These are phyloP conservation scores for Neodiprion lecontei DNA, from an alignment of 1,140 invertebrate genomes.

Conservation along the genomic window DNA sequence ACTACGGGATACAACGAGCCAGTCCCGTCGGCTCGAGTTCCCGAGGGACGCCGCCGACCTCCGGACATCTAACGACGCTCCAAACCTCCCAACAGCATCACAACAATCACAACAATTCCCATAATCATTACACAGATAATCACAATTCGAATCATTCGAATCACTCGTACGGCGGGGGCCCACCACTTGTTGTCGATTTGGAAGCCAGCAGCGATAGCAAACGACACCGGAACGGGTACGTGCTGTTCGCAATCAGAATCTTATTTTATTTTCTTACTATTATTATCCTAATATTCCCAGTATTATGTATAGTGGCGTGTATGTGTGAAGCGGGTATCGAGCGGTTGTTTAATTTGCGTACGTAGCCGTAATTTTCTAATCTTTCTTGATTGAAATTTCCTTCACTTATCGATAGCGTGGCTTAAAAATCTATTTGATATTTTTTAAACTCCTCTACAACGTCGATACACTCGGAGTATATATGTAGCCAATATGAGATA, in stretches of 20 bases:
- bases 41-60: slow-evolving; percentile 40
- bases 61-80: slow-evolving; percentile 40
- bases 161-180: slow-evolving; percentile 34
- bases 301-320: no score
- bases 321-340: no score
- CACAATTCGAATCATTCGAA: slow-evolving; percentile 50
- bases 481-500: no score
- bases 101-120: slow-evolving; percentile 50
- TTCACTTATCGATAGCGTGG: no score
- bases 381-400: no score
- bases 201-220: slow-evolving; percentile 54
- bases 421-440: no score
- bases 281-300: no score
- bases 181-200: slow-evolving; percentile 48
- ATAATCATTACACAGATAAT: slow-evolving; percentile 56
- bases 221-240: slow-evolving; percentile 56
- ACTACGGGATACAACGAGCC: slow-evolving; percentile 35
- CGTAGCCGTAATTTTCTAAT: no score
- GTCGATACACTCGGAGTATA: no score
- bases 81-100: slow-evolving; percentile 39
- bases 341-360: no score
- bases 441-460: no score
- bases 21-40: slow-evolving; percentile 50
- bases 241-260: not conserved
- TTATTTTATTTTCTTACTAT: not conserved